A percentile compares a stretch with the other conserved stretches of the same genome.
Conservation (phyloP, 2,113 vertebrate species). For the rabbit (Oryctolagus cuniculus) region DNA sequence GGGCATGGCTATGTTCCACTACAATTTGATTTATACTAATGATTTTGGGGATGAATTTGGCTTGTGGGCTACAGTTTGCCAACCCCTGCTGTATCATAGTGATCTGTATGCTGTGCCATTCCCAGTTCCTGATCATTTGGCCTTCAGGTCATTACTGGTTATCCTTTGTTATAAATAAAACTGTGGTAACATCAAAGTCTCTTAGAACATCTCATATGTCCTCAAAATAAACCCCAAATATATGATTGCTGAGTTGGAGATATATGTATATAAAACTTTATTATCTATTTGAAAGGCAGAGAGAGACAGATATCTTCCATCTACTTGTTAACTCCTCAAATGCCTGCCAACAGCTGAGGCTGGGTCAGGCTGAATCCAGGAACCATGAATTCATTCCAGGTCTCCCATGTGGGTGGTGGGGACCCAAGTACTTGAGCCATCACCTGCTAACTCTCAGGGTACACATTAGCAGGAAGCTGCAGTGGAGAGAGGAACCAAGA, state of each 20-base stretch:
- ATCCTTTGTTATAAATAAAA: conserved; percentile 33
- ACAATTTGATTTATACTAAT: neutral
- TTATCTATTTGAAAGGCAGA: too few relatives aligned
- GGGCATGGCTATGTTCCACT: neutral
- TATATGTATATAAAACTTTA: neutral
- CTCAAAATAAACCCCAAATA: neutral
- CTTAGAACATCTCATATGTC: neutral
- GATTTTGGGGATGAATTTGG: neutral
- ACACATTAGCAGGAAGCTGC: too few relatives aligned
- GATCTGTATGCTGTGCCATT: neutral
- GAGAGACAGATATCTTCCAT: too few relatives aligned
- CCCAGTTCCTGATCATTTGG: neutral
- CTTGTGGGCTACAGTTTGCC: neutral
- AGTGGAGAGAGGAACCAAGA: too few relatives aligned
- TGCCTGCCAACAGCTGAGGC: too few relatives aligned
- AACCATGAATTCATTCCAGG: too few relatives aligned
- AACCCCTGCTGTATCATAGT: neutral
- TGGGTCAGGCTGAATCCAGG: too few relatives aligned
- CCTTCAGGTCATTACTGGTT: neutral
- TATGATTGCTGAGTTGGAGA: neutral
- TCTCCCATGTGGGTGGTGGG: too few relatives aligned
- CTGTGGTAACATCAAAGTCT: neutral
- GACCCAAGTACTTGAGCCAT: too few relatives aligned
- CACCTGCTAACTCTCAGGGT: too few relatives aligned
- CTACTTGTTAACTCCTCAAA: too few relatives aligned